Conservation (phyloP, 2,113 vertebrate species). For the Zosterops lateralis region DNA sequence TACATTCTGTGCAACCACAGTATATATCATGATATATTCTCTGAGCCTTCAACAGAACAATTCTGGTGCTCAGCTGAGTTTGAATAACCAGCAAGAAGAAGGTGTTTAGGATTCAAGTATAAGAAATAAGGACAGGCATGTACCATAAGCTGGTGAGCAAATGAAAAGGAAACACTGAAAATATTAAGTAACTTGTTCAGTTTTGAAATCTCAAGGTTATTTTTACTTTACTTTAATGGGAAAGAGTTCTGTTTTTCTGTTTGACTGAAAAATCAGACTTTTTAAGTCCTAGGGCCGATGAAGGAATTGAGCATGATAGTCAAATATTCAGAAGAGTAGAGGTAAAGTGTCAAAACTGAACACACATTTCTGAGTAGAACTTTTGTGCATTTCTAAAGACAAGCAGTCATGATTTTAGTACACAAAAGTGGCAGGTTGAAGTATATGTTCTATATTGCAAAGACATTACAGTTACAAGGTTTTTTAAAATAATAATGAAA, state of each 20-base stretch:
- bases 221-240: background rate
- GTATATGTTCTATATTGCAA: background rate
- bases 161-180: background rate
- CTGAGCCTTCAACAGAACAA: background rate
- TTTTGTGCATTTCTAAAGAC: background rate
- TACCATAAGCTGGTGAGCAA: background rate
- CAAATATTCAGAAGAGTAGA: background rate
- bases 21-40: background rate
- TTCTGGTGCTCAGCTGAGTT: background rate
- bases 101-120: background rate
- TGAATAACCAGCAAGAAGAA: background rate
- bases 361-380: background rate
- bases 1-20: background rate
- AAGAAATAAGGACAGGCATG: background rate
- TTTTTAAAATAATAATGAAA: background rate
- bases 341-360: background rate
- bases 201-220: background rate
- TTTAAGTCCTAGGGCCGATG: background rate
- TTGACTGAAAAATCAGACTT: background rate
- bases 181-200: background rate
- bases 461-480: accelerated
- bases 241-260: background rate
- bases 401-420: background rate
- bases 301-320: background rate
- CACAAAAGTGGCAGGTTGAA: background rate